Conservation (phyloP, 2,888 invertebrate species). For the Strigamia transsilvanica region DNA sequence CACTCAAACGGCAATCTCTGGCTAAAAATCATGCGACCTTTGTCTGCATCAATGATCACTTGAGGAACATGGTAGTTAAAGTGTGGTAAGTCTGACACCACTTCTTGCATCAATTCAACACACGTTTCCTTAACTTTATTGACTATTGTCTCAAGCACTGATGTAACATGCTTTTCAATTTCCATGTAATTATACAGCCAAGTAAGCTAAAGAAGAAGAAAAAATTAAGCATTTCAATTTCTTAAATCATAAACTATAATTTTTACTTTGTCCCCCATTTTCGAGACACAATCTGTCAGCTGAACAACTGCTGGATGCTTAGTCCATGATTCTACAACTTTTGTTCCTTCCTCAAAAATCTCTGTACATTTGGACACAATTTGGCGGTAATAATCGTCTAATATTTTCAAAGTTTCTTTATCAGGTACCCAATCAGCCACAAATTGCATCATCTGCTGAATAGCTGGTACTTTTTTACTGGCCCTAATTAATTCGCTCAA, state of each 20-base stretch:
- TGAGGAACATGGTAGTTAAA: not conserved
- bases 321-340: not conserved
- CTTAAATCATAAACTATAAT: not conserved
- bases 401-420: not conserved
- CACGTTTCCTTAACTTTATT: not conserved
- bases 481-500: not conserved
- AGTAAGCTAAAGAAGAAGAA: not conserved
- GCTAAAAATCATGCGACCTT: conserved; percentile 60
- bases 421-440: not conserved
- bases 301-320: not conserved
- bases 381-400: not conserved
- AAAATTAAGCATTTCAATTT: not conserved
- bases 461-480: not conserved
- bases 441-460: not conserved
- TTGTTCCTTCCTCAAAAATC: not conserved
- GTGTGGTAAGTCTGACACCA: not conserved
- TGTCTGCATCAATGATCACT: conserved; percentile 57
- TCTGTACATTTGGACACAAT: not conserved
- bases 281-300: not conserved
- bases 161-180: not conserved
- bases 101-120: not conserved
- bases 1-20: conserved; percentile 61
- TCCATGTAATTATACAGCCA: not conserved
- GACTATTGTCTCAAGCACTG: not conserved
- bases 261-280: not conserved